Conservation (phyloP, 2,113 vertebrate species). For the Sturnus vulgaris region DNA sequence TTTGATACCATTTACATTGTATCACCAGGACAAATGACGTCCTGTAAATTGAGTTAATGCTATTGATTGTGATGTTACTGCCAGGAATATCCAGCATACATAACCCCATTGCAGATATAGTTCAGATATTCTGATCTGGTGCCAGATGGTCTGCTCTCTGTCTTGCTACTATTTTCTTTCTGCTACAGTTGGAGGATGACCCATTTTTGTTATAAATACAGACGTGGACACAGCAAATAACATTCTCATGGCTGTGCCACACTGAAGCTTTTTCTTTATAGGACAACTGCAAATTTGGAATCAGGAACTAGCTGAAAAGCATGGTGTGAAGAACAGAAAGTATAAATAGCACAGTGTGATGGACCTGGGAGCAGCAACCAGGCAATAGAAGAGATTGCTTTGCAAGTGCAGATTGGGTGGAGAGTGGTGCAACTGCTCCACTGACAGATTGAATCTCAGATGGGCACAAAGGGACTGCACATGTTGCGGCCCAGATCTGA, state of each 20-base stretch:
- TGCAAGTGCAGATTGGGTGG: neutral
- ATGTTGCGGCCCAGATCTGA: neutral
- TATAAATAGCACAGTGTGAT: neutral
- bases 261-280: neutral
- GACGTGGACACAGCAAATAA: neutral
- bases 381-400: neutral
- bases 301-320: neutral
- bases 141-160: conserved; percentile 21
- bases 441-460: neutral
- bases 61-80: conserved; percentile 50
- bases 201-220: conserved; percentile 2
- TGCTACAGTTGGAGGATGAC: neutral
- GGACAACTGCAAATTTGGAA: neutral
- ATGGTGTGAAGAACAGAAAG: neutral
- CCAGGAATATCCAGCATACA: conserved; percentile 23
- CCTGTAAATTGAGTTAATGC: conserved; percentile 47
- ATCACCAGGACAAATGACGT: neutral
- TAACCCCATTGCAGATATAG: conserved; percentile 26
- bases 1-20: conserved; percentile 31
- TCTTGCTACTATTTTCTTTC: conserved; percentile 5
- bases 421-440: neutral
- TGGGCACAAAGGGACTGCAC: neutral
- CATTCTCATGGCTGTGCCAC: neutral
- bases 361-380: neutral
- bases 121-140: conserved; percentile 37